Conservation (phyloP, 2,888 invertebrate species). For the Neria commutata region DNA sequence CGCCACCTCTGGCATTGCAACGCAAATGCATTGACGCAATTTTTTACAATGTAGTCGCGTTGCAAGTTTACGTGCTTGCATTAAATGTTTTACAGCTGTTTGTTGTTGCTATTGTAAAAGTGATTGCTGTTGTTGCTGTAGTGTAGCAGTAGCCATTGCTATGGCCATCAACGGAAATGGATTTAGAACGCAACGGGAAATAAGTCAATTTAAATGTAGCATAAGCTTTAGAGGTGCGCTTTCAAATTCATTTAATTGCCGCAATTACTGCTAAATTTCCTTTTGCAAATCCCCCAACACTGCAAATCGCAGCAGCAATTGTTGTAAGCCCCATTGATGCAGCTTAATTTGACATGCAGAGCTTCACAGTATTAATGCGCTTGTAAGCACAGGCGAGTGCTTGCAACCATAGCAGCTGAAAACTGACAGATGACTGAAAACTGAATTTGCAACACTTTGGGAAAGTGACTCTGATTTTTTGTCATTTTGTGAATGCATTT, state of each 20-base stretch:
- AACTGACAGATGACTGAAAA: too few species aligned
- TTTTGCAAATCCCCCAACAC: not conserved
- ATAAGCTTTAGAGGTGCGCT: not conserved
- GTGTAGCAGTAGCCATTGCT: not conserved
- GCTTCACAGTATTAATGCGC: too few species aligned
- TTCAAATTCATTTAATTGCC: not conserved
- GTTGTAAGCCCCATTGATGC: not conserved
- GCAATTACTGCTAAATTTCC: not conserved
- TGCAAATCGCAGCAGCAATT: not conserved
- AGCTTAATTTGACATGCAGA: not conserved
- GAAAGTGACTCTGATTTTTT: too few species aligned
- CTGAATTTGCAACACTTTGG: too few species aligned
- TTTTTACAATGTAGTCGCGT: not conserved
- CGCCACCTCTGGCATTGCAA: constrained; percentile 24
- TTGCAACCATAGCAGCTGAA: too few species aligned
- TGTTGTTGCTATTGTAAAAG: not conserved
- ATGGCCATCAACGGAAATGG: not conserved
- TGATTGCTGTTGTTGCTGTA: not conserved
- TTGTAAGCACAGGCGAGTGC: too few species aligned
- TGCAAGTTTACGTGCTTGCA: not conserved
- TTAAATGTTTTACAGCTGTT: too few species aligned
- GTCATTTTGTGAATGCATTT: too few species aligned
- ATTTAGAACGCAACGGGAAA: constrained; percentile 6
- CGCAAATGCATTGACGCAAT: constrained; percentile 38
- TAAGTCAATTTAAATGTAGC: constrained; percentile 12